Evolutionary conservation across 2,113 vertebrate genomes (phyloP), one percentile per base, ranked within the genome.

Genomic region (Oryzias woworae): DNA sequence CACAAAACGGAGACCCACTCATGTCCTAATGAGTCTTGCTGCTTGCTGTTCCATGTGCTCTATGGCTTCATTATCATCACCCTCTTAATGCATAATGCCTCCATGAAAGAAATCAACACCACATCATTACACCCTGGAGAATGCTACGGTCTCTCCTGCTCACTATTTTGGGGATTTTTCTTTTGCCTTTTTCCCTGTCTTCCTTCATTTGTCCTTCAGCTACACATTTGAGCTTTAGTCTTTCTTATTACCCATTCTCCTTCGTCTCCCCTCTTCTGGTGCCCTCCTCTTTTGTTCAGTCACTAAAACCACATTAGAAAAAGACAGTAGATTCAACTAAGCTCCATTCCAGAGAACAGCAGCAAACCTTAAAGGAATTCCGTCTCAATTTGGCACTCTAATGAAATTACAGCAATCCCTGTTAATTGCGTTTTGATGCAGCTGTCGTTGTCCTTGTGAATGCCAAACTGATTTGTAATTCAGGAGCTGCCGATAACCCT

Each of bases 41-140:
- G 77, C 78, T 75, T 26, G 69, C 78, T 62, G 64, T 61, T 72
- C 54, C 10, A 62, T 42, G 71, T 61, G 63, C 70, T 68, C 77
- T 51, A 52, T 47, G 68, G 83, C 70, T 83, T 87, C 86, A 86
- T 90, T 89, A 87, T 83, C 75, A 58, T 66, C 80, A 56, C 63
- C 74, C 67, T 75, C 75, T 84, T 83, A 82, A 87, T 77, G 74
- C 53, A 42, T 45, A 83, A 74, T 81, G 82, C 61, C 63, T 68
- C 71, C 60, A 71, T 81, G 55, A 80, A 82, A 75, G 78, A 80
- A 84, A 85, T 83, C 78, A 82, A 80, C 83, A 61, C 66, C 68
- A 75, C 71, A 83, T 87, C 80, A 85, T 85, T 81, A 87, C 66
- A 70, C 78, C 67, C 77, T 42, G 15, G 45, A 85, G 68, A 60